phyloP scores from a whole-genome alignment of 1,140 invertebrate species.

The Apis florea region DNA sequence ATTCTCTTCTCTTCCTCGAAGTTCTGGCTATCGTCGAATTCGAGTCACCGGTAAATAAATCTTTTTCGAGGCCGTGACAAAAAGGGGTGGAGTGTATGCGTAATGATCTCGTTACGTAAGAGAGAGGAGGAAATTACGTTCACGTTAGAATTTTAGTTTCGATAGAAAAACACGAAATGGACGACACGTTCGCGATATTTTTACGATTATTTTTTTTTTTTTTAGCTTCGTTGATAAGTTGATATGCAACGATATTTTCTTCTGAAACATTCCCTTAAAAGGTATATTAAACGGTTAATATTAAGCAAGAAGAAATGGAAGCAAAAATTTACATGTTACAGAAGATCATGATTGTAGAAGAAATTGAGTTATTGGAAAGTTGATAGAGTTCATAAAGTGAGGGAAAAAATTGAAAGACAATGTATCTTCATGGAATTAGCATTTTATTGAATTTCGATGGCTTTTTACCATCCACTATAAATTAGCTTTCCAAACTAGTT shows the following conservation, averaged over 20 bases:
- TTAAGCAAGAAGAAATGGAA: not conserved
- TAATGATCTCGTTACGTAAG: slow-evolving; percentile 33
- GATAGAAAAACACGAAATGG: too few relatives aligned
- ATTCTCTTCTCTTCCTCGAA: too few relatives aligned
- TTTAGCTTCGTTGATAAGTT: too few relatives aligned
- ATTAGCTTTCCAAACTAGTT: too few relatives aligned
- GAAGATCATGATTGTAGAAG: not conserved
- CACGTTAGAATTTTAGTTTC: too few relatives aligned
- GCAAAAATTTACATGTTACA: not conserved
- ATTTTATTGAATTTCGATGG: not conserved
- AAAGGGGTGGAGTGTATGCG: too few relatives aligned
- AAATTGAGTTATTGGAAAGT: not conserved
- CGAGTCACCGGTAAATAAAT: not conserved
- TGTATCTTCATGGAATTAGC: not conserved
- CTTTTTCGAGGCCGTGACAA: not conserved
- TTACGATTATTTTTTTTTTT: too few relatives aligned
- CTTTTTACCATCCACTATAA: too few relatives aligned
- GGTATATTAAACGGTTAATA: not conserved
- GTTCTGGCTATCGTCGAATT: not conserved
- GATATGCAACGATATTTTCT: too few relatives aligned
- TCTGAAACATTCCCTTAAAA: too few relatives aligned
- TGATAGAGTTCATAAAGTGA: too few relatives aligned
- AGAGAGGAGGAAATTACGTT: not conserved
- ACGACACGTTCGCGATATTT: too few relatives aligned
- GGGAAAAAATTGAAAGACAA: not conserved